A percentile compares a stretch with the other conserved stretches of the same genome.
phyloP scores from a whole-genome alignment of 2,888 invertebrate genomes.

The Chrysina gloriosa region DNA sequence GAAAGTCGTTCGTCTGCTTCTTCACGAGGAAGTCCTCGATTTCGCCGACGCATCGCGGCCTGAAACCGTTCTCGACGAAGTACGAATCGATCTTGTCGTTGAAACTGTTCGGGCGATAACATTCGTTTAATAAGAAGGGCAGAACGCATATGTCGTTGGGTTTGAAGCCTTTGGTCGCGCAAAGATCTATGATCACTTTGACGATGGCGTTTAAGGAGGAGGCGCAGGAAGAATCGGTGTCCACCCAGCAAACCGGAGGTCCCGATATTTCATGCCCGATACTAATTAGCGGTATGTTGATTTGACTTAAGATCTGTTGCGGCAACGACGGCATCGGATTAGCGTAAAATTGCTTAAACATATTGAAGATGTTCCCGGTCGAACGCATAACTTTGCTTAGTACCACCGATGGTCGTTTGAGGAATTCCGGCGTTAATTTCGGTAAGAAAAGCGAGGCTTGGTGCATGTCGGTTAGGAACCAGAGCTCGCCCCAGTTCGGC shows the following conservation, averaged over 20 bases:
- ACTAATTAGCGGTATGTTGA: slow-evolving; percentile 53
- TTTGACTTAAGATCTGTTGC: slow-evolving; percentile 48
- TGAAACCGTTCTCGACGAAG: slow-evolving; percentile 59
- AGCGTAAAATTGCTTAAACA: slow-evolving; percentile 59
- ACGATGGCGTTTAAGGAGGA: slow-evolving; percentile 51
- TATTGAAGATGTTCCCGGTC: slow-evolving; percentile 58
- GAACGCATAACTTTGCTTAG: slow-evolving; percentile 60
- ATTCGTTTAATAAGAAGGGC: slow-evolving; percentile 58
- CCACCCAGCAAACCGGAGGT: slow-evolving; percentile 60
- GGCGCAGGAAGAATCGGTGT: slow-evolving; percentile 44
- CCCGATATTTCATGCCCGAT: slow-evolving; percentile 57
- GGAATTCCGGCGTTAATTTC: slow-evolving; percentile 57
- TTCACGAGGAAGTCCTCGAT: slow-evolving; percentile 58
- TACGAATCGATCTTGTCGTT: slow-evolving; percentile 56
- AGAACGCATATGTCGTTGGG: slow-evolving; percentile 60
- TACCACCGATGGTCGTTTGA: slow-evolving; percentile 57
- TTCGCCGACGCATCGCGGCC: slow-evolving; percentile 56
- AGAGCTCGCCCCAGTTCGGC: slow-evolving; percentile 58
- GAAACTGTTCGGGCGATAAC: slow-evolving; percentile 53
- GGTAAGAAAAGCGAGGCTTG: slow-evolving; percentile 61
- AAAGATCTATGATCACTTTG: slow-evolving; percentile 59
- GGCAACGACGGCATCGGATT: slow-evolving; percentile 55
- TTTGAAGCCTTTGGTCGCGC: slow-evolving; percentile 60
- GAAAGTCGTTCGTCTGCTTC: slow-evolving; percentile 56
- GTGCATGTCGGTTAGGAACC: slow-evolving; percentile 62